Base-by-base conservation (phyloP, 2,888 invertebrate genomes). In the Ptilodon capucinus region DNA sequence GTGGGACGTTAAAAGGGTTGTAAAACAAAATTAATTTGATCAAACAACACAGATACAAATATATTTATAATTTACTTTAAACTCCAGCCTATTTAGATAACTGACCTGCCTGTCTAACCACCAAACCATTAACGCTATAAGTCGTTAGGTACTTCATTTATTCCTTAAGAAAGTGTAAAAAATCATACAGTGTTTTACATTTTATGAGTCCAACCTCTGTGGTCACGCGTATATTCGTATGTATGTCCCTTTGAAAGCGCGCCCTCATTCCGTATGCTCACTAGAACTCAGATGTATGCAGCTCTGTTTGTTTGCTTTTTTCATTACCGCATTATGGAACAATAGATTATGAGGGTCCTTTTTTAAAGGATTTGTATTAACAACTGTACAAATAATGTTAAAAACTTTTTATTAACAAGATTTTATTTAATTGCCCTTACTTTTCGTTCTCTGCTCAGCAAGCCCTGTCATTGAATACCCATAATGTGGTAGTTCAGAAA, bases 231-330 rank as follows among this genome's bases (percentile, higher is more conserved):
- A 23, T 23, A 23, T 23, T 4, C 23, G 4, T 11, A 28, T 7
- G 14, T 13, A 7, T 28, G 18, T 21, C n/a, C 21, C 9, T 28
- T 28, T 28, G 28, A 13, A 42, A 19, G 14, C 19, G 36, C 25
- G 57, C 46, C 61, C 61, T 62, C 58, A 54, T 60, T 60, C 62
- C 44, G 40, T 42, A 50, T 46, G 47, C 47, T 54, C 45, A 42
- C 51, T 54, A 56, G 56, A 45, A 59, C 46, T 43, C 49, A 46
- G 50, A 28, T 44, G 40, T 49, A 41, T 42, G 44, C 25, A 38
- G 36, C 44, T 16, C 43, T 48, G 48, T 54, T 50, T 53, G 38
- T 44, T 28, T 47, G 14, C 14, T 13, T 59, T 53, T 16, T 6
- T 42, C 41, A 54, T 59, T 36, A 45, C 45, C 36, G 42, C 42